phyloP scores from a whole-genome alignment of 2,797 vertebrate species.

The Picus viridis region DNA sequence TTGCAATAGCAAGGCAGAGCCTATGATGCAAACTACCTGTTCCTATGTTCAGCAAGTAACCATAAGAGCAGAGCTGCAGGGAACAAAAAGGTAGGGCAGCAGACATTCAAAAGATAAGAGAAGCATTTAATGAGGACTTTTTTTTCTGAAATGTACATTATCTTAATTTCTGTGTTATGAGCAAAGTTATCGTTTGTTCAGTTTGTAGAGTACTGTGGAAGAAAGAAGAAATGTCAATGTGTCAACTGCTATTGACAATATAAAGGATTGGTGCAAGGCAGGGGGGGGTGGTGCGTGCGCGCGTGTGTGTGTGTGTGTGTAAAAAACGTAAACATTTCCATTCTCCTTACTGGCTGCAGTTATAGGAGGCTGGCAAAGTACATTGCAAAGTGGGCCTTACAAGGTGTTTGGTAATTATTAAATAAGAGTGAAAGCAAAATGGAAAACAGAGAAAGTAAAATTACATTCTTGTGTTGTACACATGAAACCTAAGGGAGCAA shows the following conservation, averaged over 20 bases:
- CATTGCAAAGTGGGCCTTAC: not conserved
- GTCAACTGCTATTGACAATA: not conserved
- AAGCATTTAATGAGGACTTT: not conserved
- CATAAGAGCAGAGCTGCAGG: not conserved
- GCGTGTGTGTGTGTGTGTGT: too few relatives aligned
- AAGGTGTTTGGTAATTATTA: not conserved
- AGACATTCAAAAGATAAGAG: not conserved
- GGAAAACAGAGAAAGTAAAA: conserved; percentile 56
- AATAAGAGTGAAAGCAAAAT: not conserved
- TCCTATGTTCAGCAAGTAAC: not conserved
- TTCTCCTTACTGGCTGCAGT: not conserved
- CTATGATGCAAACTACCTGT: not conserved
- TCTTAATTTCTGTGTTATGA: not conserved
- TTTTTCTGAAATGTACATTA: not conserved
- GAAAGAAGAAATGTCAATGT: not conserved
- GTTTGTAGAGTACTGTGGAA: not conserved
- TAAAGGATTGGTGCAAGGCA: not conserved
- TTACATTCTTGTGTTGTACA: conserved; percentile 66
- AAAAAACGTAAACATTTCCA: not conserved
- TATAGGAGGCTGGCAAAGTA: not conserved
- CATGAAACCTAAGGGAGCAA: conserved; percentile 56
- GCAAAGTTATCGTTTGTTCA: not conserved
- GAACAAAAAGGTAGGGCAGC: not conserved
- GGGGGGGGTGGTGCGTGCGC: too few relatives aligned
- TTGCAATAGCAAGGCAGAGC: not conserved